Percentiles rank a stretch among this genome's conserved stretches.
phyloP scores from a whole-genome alignment of 2,113 vertebrate species.

The Orycteropus afer region DNA sequence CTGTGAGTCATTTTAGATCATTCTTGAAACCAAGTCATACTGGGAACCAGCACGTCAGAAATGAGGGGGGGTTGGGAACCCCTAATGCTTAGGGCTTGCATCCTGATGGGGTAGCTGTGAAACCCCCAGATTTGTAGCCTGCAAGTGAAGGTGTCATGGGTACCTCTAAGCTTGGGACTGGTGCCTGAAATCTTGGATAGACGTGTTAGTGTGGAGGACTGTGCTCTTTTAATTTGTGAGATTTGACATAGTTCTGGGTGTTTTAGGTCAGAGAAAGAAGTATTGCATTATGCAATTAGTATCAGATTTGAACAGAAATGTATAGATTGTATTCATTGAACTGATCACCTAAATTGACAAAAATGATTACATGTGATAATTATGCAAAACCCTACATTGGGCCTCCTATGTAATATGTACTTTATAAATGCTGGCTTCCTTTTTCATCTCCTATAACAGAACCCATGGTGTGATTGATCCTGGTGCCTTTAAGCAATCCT shows the following conservation, averaged over 20 bases:
- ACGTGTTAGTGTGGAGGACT: neutral
- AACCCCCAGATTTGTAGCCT: neutral
- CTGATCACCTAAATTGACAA: neutral
- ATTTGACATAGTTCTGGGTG: neutral
- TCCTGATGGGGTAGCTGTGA: neutral
- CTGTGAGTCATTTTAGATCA: neutral
- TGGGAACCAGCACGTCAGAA: neutral
- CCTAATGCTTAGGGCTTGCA: neutral
- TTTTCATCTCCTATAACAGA: slow-evolving; percentile 8
- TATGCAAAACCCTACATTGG: neutral
- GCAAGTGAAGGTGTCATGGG: neutral
- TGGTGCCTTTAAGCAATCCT: neutral
- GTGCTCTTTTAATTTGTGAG: neutral
- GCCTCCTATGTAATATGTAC: neutral
- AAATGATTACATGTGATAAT: neutral
- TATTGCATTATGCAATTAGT: no score
- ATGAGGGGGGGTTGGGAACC: neutral
- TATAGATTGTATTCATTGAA: no score
- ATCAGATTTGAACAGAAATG: no score
- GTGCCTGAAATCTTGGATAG: neutral
- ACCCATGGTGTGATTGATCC: neutral
- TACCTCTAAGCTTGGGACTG: neutral
- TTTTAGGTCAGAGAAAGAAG: no score
- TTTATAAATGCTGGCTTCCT: slow-evolving; percentile 11
- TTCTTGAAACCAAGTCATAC: neutral